These are phyloP conservation scores for Trimorus sp. DNA, from an alignment of 2,888 invertebrate genomes.

Conservation along the genomic window DNA sequence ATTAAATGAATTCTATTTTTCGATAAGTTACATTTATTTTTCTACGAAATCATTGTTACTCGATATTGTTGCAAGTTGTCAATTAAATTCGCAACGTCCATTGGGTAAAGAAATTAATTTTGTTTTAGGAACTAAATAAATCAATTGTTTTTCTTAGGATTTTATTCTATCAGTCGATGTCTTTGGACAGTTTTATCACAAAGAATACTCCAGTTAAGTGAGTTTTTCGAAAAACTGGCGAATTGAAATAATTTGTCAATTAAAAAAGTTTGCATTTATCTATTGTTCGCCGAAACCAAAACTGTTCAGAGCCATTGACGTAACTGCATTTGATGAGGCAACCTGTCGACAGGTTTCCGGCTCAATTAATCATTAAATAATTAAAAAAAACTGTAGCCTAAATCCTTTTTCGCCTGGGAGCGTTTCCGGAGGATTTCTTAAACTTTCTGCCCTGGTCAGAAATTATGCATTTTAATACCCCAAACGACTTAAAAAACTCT, in stretches of 20 bases:
- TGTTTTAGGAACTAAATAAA: background rate
- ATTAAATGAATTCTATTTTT: slow-evolving; percentile 7
- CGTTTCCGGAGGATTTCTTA: too few species aligned
- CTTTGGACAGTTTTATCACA: too few species aligned
- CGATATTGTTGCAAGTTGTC: slow-evolving; percentile 13
- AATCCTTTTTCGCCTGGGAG: too few species aligned
- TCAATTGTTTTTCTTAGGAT: slow-evolving; percentile 1
- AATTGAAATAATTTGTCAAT: too few species aligned
- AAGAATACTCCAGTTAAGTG: too few species aligned
- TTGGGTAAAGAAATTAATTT: slow-evolving; percentile 31
- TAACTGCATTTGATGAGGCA: slow-evolving; percentile 35
- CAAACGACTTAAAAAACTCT: too few species aligned
- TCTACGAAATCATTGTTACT: background rate
- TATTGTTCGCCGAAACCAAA: too few species aligned
- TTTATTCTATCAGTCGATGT: slow-evolving; percentile 3
- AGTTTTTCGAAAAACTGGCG: too few species aligned
- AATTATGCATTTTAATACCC: too few species aligned
- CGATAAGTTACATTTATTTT: background rate
- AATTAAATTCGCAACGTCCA: slow-evolving; percentile 23
- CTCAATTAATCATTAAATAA: slow-evolving; percentile 53
- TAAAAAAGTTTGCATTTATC: too few species aligned
- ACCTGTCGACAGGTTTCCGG: slow-evolving; percentile 43
- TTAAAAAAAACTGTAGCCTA: too few species aligned
- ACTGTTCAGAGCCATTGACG: background rate
- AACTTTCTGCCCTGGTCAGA: too few species aligned